phyloP scores from a whole-genome alignment of 2,113 vertebrate species.

The Saimiri boliviensis region DNA sequence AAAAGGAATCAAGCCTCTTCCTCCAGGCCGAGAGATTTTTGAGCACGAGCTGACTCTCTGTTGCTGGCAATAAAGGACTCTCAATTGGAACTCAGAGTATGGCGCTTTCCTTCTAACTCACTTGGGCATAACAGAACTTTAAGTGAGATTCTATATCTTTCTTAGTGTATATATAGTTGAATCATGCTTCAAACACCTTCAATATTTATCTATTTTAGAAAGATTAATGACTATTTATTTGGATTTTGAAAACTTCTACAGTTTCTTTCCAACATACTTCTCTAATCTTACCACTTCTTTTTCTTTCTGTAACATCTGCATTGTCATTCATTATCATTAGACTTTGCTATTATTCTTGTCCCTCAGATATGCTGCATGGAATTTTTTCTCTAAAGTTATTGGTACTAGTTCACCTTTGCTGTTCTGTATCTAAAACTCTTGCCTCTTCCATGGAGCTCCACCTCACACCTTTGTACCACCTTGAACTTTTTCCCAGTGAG shows the following conservation, averaged over 20 bases:
- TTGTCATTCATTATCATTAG: neutral
- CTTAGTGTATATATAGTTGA: neutral
- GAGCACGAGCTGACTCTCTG: too few relatives aligned
- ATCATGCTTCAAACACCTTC: neutral
- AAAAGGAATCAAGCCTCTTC: too few relatives aligned
- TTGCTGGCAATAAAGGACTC: too few relatives aligned
- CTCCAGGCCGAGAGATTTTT: too few relatives aligned
- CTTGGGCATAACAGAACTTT: too few relatives aligned
- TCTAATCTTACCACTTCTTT: neutral
- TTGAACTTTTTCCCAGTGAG: neutral
- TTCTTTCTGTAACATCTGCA: neutral
- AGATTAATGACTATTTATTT: neutral
- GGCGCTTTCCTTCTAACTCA: too few relatives aligned
- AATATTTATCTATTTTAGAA: neutral
- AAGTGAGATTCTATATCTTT: too few relatives aligned
- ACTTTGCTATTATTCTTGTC: neutral
- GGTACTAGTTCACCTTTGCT: neutral
- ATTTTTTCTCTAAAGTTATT: neutral
- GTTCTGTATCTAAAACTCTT: neutral
- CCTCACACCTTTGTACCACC: accelerated
- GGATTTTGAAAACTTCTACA: neutral
- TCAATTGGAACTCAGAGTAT: too few relatives aligned
- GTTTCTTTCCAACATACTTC: neutral
- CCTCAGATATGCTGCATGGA: neutral
- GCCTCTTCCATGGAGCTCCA: neutral